phyloP scores from a whole-genome alignment of 1,140 invertebrate genomes.

The Musca domestica region DNA sequence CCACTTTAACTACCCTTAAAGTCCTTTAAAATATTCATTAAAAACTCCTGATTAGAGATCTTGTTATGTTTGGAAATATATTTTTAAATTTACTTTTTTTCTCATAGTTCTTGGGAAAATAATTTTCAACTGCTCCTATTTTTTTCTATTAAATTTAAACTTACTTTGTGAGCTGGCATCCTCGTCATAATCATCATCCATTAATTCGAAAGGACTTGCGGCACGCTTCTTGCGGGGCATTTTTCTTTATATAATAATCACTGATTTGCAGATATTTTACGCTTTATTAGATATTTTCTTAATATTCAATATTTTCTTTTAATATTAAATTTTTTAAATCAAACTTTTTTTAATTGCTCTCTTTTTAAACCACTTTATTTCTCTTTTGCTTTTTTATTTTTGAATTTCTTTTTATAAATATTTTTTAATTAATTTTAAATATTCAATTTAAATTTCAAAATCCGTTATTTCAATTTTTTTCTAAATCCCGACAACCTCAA shows the following conservation, averaged over 20 bases:
- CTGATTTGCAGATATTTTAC: background rate
- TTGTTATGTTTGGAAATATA: no score
- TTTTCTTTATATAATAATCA: constrained; percentile 30
- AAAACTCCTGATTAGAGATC: no score
- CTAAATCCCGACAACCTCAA: background rate
- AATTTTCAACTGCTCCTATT: no score
- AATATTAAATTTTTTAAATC: background rate
- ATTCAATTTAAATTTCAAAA: background rate
- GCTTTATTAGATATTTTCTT: constrained; percentile 6
- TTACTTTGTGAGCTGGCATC: constrained; percentile 47
- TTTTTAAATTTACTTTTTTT: no score
- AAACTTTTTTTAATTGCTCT: background rate
- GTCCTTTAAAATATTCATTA: no score
- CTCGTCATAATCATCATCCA: constrained; percentile 50
- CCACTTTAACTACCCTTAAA: no score
- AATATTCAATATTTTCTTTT: constrained; percentile 9
- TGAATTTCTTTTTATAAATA: background rate
- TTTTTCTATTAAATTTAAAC: constrained; percentile 5
- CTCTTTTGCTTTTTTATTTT: background rate
- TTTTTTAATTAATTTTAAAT: background rate
- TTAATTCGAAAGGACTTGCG: constrained; percentile 43
- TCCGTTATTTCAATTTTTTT: background rate
- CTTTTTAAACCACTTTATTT: background rate
- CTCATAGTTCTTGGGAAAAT: no score
- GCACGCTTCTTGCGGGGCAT: constrained; percentile 49